Base-by-base conservation (phyloP, 2,113 vertebrate species). In the Addax nasomaculatus region DNA sequence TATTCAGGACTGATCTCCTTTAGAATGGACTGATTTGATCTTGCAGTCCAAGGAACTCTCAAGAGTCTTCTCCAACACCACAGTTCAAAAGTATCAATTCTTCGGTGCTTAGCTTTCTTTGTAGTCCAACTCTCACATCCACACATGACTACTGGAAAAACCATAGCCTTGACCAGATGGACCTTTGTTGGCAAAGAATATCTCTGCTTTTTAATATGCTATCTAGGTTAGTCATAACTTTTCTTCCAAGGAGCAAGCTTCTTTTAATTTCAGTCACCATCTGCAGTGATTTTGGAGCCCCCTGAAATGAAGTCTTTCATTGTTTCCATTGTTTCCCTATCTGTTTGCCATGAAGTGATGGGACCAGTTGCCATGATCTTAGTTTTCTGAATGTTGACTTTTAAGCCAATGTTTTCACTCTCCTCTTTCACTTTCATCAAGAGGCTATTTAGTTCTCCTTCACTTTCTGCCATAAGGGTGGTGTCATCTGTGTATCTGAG, bases 51-150 rank as follows among this genome's bases (percentile, higher is more conserved):
- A 70, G 19, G 19, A 11, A 23, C n/a, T 70, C 67, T 70, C 67
- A 70, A 36, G 67, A 23, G 19, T 70, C 67, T 39, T 70, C n/a
- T 39, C n/a, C 67, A 70, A 23, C n/a, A 70, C 67, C 9, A 12
- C 10, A 39, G 67, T 39, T 70, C 67, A 70, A 70, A 70, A 39
- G 9, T 12, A 39, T 70, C 10, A 39, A 12, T 70, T 70, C 10
- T 70, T 70, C 0, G 0, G n/a, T 0, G 0, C 5, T 70, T 5
- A 70, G 67, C 67, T 70, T 70, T 70, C n/a, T 23, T 70, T 39
- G 39, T 3, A 39, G n/a, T 70, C n/a, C 67, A 70, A 39, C 2
- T 70, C n/a, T 70, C n/a, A 70, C n/a, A 70, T 36, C 9, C 67
- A 70, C 23, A 39, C 5, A 23, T 39, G 67, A 70, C 67, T 70